Evolutionary conservation across 2,888 invertebrate species (phyloP), one percentile per base, ranked within the genome.

Genomic region (Cynaeus angustus): DNA sequence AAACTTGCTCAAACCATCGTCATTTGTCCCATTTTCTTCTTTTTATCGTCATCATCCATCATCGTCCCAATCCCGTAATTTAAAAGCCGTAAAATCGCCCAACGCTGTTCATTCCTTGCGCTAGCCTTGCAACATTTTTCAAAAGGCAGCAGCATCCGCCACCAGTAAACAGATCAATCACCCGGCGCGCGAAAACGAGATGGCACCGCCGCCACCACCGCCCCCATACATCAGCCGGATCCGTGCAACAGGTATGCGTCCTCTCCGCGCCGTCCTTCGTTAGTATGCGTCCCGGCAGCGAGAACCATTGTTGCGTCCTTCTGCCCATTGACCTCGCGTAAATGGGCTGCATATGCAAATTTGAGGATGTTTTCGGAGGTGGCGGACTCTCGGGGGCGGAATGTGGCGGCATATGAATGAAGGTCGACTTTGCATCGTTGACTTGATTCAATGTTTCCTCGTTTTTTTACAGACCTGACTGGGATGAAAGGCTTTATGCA

Each of bases 141-240:
- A 61, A 61, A 50, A 45, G 14, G 59, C 59, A 30, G 21, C 41
- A 38, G 56, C 58, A 58, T 58, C 50, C 38, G 14, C 37, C 38
- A 26, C 61, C 61, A 50, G 61, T 50, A 61, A 61, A 61, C 61
- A 61, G 61, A 61, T 61, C 61, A 61, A 61, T 61, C 61, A 61
- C 61, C 50, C 37, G 37, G 6, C 56, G 56, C 41, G 59, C 13
- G 55, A 41, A 16, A 53, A 46, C 46, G 37, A 33, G 53, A 53
- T 33, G 33, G 53, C 46, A 43, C 30, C 45, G 33, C 41, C 13
- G 46, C 45, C 46, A 13, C 46, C 45, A 13, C 58, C 30, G 61
- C 61, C 50, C 14, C 61, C 61, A 61, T 61, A 61, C 61, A 37
- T 50, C 61, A 38, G 41, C 41, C 10, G 5, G 37, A 45, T 30